These are phyloP conservation scores for Drosophila mulleri DNA, from an alignment of 2,888 invertebrate species.

Conservation along the genomic window DNA sequence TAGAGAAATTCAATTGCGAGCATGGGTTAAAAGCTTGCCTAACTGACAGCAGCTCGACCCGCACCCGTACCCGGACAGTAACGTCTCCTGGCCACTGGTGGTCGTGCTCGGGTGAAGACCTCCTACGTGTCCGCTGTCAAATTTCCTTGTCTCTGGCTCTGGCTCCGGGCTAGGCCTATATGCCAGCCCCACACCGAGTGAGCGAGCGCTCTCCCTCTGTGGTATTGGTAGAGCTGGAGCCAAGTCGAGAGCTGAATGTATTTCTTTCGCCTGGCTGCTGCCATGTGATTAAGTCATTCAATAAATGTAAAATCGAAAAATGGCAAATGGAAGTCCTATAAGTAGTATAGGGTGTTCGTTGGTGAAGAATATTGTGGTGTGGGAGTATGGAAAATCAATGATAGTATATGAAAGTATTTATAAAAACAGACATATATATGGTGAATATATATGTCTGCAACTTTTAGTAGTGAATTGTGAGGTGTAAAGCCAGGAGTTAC, in stretches of 20 bases:
- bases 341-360: no score
- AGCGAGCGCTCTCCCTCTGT: background rate
- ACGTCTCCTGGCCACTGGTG: conserved; percentile 23
- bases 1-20: conserved; percentile 61
- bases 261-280: conserved; percentile 27
- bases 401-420: no score
- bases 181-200: conserved; percentile 7
- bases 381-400: no score
- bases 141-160: conserved; percentile 55
- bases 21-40: conserved; percentile 72
- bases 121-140: conserved; percentile 58
- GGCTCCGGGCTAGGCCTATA: conserved; percentile 38
- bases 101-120: conserved; percentile 52
- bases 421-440: no score
- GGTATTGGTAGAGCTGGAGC: conserved; percentile 19
- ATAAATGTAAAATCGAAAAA: no score
- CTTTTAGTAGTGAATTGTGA: no score
- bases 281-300: conserved; percentile 43
- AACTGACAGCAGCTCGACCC: conserved; percentile 69
- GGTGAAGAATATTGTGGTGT: no score
- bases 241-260: conserved; percentile 8
- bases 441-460: no score
- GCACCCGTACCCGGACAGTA: conserved; percentile 21
- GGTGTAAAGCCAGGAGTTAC: no score
- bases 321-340: no score